Base-by-base conservation (phyloP, 2,888 invertebrate genomes). In the Patella ulyssiponensis region DNA sequence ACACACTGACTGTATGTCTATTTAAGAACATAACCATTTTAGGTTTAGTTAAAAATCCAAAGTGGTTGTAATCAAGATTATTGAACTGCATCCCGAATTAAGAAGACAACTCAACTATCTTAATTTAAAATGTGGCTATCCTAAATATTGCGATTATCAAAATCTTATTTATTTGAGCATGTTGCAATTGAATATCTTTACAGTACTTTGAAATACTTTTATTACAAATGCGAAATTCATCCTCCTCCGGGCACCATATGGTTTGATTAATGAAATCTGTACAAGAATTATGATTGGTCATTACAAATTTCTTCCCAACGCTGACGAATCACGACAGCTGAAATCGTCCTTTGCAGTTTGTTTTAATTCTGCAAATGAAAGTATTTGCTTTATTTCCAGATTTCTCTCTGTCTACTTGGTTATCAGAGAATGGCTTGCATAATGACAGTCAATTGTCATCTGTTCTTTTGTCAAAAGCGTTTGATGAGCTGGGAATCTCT, bases 401-500 rank as follows among this genome's bases (percentile, higher is more conserved):
- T 69, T 83, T 83, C 71, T 83, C 83, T 20, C 72, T 83, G 14
- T 74, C 74, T 23, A 73, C 71, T 17, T 77, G 76, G 76, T 51
- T 80, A 52, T 56, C 77, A 14, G 75, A 78, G 20, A 74, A 76
- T 3, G 82, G 80, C 12, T 23, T 79, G 2, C 64, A 73, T 9
- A 17, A 75, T 14, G 71, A 71, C 20, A 51, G 73, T 27, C 79
- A 73, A 58, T 33, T 83, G 7, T 74, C 82, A 52, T 69, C 79
- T 20, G 69, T 82, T 11, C 56, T 80, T 23, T 71, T 83, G 1
- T 14, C 75, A 20, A 69, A 75, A 14, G 76, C 82, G 15, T 75
- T 84, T 23, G 76, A 80, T 20, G 76, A 81, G 23, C 75, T 83
- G 12, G 77, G 74, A 5, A 70, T 85, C 14, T 78, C 81, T 15